Evolutionary conservation across 1,140 invertebrate species (phyloP).

Genomic region (Nephila pilipes): DNA sequence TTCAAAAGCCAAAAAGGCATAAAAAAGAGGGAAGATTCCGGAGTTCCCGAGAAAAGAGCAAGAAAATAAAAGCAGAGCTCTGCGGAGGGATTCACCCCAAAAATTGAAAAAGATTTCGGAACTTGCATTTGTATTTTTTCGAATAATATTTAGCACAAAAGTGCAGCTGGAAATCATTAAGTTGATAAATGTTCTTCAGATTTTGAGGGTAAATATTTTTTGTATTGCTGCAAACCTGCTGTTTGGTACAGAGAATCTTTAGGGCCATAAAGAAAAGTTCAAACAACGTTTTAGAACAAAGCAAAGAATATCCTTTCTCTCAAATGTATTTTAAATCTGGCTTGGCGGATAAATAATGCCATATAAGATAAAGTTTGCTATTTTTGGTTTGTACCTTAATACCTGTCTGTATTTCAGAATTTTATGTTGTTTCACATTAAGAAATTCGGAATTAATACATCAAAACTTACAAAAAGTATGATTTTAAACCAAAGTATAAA

Average conservation of each 20-base stretch:
- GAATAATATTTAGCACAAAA: conserved; percentile 57
- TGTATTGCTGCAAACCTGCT: not conserved
- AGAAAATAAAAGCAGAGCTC: conserved; percentile 6
- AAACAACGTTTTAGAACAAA: conserved; percentile 10
- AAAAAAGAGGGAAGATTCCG: conserved; percentile 47
- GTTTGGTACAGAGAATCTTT: not conserved
- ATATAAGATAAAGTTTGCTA: not conserved
- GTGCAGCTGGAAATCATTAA: conserved; percentile 54
- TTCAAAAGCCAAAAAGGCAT: conserved; percentile 67
- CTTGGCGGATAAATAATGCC: not conserved
- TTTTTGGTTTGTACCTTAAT: not conserved
- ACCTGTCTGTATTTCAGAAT: no score
- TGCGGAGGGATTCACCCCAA: conserved; percentile 52
- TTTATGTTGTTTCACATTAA: no score
- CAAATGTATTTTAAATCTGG: not conserved
- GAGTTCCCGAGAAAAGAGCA: conserved; percentile 49
- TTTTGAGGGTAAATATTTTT: conserved; percentile 5
- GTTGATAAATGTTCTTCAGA: conserved; percentile 47
- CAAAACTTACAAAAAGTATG: no score
- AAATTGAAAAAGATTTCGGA: conserved; percentile 20
- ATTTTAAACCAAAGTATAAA: no score
- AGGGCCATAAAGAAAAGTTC: not conserved
- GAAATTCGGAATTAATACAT: no score
- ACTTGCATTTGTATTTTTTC: not conserved
- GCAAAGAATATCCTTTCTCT: not conserved